Evolutionary conservation across 30 jellyfish, hydroid and myxozoan genomes (phyloP).

Genomic region (Sanderia malayensis): DNA sequence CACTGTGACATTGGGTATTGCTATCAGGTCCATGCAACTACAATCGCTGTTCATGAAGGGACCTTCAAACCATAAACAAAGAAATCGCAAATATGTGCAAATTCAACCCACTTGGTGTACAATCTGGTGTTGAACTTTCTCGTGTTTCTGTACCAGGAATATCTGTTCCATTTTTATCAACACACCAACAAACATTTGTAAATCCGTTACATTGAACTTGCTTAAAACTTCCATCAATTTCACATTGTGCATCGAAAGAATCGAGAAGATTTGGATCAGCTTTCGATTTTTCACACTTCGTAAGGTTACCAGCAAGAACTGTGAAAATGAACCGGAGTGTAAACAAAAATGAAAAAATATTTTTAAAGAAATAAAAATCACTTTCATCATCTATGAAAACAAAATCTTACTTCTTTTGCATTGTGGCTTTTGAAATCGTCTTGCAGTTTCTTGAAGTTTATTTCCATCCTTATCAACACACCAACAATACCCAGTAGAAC

Average conservation of each 20-base stretch:
- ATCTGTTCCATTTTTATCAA: conserved; percentile 10
- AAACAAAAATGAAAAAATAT: too few relatives aligned
- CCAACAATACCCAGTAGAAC: conserved; percentile 14
- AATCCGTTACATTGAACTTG: conserved; percentile 67
- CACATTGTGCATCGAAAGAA: conserved; percentile 36
- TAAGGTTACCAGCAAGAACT: conserved; percentile 29
- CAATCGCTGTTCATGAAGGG: too few relatives aligned
- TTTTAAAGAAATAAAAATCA: too few relatives aligned
- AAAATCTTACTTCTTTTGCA: conserved; percentile 32
- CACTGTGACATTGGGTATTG: too few relatives aligned
- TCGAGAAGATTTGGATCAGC: neutral
- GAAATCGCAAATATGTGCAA: too few relatives aligned
- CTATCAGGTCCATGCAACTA: too few relatives aligned
- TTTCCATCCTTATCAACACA: conserved; percentile 29
- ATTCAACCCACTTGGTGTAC: too few relatives aligned
- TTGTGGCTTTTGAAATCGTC: conserved; percentile 3
- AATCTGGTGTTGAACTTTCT: too few relatives aligned
- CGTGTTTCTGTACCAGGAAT: neutral
- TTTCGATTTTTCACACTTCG: neutral
- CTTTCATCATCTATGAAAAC: too few relatives aligned
- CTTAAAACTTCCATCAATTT: conserved; percentile 55
- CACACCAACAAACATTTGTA: conserved; percentile 35
- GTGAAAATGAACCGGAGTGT: neutral
- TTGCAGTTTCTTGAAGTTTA: neutral
- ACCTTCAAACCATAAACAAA: too few relatives aligned